These are phyloP conservation scores for Xiphophorus couchianus DNA, from an alignment of 2,113 vertebrate genomes.

Conservation along the genomic window DNA sequence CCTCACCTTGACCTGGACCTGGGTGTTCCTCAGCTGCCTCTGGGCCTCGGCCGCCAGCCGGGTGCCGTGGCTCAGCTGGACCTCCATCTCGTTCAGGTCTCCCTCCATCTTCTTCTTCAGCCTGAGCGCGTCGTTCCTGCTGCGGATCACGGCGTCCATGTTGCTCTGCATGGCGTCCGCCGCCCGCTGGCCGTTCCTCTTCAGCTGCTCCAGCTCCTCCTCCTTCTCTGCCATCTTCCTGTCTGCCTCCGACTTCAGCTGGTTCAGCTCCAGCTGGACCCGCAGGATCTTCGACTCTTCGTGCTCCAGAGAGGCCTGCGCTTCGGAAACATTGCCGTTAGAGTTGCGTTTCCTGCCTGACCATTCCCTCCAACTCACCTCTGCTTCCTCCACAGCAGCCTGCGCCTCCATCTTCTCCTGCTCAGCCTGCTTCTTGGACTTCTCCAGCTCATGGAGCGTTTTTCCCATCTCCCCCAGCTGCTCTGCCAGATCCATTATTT, in stretches of 20 bases:
- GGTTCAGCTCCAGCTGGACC: constrained; percentile 68
- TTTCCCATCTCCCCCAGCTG: constrained; percentile 68
- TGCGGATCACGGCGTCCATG: constrained; percentile 54
- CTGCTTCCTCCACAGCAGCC: constrained; percentile 66
- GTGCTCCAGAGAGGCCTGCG: constrained; percentile 63
- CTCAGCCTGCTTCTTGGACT: constrained; percentile 69
- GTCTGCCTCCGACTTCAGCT: constrained; percentile 66
- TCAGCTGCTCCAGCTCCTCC: constrained; percentile 74
- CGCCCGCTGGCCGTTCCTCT: constrained; percentile 65
- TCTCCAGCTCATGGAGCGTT: constrained; percentile 70
- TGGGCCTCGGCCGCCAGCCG: constrained; percentile 80
- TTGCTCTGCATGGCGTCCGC: constrained; percentile 83
- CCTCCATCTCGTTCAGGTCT: constrained; percentile 68
- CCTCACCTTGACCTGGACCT: constrained; percentile 57
- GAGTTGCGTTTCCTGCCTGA: neutral
- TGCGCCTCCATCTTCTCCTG: constrained; percentile 69
- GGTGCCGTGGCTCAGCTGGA: constrained; percentile 84
- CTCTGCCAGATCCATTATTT: constrained; percentile 70
- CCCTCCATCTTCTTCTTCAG: constrained; percentile 84
- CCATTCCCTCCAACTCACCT: constrained; percentile 69
- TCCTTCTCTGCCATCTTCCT: constrained; percentile 67
- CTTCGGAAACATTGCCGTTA: rapidly evolving
- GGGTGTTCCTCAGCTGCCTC: constrained; percentile 76
- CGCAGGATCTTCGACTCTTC: constrained; percentile 59
- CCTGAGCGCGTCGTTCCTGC: constrained; percentile 70